Evolutionary conservation across 64 coral and sea anemone species (phyloP), one percentile per base, ranked within the genome.

Genomic region (Pachyseris speciosa): DNA sequence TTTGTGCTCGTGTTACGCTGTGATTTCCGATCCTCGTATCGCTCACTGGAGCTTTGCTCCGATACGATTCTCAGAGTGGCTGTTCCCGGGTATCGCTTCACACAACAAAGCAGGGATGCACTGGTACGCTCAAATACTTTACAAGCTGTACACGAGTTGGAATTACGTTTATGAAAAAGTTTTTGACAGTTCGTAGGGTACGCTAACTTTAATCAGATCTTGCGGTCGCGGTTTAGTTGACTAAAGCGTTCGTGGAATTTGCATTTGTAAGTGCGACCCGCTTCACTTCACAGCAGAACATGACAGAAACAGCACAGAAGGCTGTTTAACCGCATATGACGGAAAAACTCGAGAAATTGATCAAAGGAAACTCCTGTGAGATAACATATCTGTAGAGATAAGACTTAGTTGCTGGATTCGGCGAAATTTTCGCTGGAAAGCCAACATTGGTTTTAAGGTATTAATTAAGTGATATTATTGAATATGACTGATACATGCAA

Each of bases 31-130:
- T 36, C 63, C 78, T 34, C 51, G 52, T 19, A 27, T 93, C 0
- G 91, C 95, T 20, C 95, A 97, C 66, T 97, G 91, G 91, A 86
- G 91, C 43, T 84, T 97, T 64, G 58, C 84, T 3, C 95, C 95
- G 0, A 10, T 97, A 9, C 68, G 95, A 31, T 66, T 97, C 36
- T 34, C 67, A 20, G 86, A 72, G 7, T 85, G 83, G 52, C 12
- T 65, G 10, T 78, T 89, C 49, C 95, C 95, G 24, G 88, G 50
- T 22, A 34, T 89, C 28, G 29, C 93, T 17, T 68, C 57, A 0
- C 66, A 67, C 26, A 42, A 44, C 16, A 73, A 47, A 10, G 52
- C 84, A 15, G 91, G 89, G 30, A 72, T 97, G 9, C 95, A 93
- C 20, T 97, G 91, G 95, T 97, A 97, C 63, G 89, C 95, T 9